These are phyloP conservation scores for Rissa tridactyla DNA, from an alignment of 2,113 vertebrate genomes.

Conservation along the genomic window DNA sequence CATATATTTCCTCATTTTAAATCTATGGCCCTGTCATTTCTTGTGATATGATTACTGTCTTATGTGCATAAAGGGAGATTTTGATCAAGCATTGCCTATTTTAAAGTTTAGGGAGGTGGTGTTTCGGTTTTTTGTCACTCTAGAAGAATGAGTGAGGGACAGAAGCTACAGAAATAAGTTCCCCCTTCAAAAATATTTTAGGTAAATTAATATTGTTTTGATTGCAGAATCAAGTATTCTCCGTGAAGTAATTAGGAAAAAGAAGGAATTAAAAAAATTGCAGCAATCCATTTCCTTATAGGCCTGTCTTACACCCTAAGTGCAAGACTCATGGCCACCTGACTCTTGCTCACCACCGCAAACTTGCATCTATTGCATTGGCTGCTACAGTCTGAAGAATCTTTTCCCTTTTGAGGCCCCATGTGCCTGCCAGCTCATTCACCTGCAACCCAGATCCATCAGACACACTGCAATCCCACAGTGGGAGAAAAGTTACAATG, in stretches of 20 bases:
- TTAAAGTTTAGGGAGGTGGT: neutral
- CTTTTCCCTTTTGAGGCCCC: neutral
- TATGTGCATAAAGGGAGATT: neutral
- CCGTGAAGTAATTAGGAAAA: neutral
- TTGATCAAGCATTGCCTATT: neutral
- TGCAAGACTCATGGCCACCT: neutral
- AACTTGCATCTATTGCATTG: neutral
- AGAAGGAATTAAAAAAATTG: neutral
- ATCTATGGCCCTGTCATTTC: neutral
- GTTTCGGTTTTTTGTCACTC: neutral
- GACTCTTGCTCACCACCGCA: neutral
- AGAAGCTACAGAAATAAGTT: neutral
- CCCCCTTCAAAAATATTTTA: neutral
- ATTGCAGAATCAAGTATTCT: neutral
- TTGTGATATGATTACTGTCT: neutral
- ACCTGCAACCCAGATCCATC: neutral
- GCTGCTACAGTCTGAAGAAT: neutral
- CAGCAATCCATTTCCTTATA: neutral
- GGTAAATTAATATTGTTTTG: neutral
- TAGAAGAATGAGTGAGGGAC: neutral
- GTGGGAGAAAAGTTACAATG: fast-evolving
- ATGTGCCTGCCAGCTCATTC: neutral
- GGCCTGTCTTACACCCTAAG: neutral
- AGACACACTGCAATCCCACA: neutral
- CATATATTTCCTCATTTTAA: neutral